A percentile compares a stretch with the other conserved stretches of the same genome.
Conservation (phyloP, 2,797 vertebrate genomes). For the Syngnathus acus region DNA sequence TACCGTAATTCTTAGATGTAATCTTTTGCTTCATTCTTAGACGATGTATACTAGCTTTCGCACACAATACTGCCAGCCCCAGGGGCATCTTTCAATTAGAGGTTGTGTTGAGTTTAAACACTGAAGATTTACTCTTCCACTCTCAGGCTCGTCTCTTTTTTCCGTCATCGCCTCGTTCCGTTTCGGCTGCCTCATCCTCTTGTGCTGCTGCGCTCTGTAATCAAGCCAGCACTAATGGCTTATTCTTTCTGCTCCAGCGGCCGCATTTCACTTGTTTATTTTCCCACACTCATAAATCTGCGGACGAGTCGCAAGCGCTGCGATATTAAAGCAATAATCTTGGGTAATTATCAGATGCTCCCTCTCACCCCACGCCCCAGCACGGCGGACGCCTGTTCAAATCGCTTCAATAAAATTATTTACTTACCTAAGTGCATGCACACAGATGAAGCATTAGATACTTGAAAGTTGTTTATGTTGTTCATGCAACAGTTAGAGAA, state of each 20-base stretch:
- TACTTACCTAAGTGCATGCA: not conserved
- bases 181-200: constrained; percentile 72
- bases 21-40: constrained; percentile 50
- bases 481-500: not conserved
- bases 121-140: constrained; percentile 65
- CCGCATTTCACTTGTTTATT: constrained; percentile 99
- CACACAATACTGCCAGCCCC: constrained; percentile 58
- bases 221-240: constrained; percentile 98
- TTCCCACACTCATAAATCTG: constrained; percentile 95
- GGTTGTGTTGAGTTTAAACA: constrained; percentile 69
- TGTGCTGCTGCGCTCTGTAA: constrained; percentile 81
- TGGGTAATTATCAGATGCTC: constrained; percentile 93
- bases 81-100: constrained; percentile 73
- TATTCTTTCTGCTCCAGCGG: constrained; percentile 99
- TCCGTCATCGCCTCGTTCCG: constrained; percentile 22
- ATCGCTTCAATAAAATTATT: constrained; percentile 3
- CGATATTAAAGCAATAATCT: constrained; percentile 99
- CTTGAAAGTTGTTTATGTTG: not conserved
- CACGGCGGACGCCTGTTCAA: too few species aligned
- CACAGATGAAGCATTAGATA: not conserved
- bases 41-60: constrained; percentile 40
- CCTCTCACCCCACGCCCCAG: constrained; percentile 38
- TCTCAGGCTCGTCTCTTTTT: constrained; percentile 31
- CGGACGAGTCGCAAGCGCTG: constrained; percentile 86
- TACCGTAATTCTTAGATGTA: constrained; percentile 25